Evolutionary conservation across 2,888 invertebrate genomes (phyloP).

Genomic region (Chymomyza amoena): DNA sequence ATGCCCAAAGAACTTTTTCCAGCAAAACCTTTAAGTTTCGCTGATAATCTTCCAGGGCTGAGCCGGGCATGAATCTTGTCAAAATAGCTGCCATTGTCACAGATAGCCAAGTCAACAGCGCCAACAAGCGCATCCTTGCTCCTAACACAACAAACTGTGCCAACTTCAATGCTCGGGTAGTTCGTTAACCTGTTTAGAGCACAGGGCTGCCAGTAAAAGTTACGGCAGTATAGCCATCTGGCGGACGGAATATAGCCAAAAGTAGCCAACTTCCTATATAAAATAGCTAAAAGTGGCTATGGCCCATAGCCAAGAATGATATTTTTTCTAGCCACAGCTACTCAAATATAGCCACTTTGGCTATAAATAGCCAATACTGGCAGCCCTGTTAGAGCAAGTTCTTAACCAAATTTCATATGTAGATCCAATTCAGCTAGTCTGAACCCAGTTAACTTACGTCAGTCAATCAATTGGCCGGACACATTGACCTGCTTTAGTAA

Average conservation of each 20-base stretch:
- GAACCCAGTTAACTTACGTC: slow-evolving; percentile 34
- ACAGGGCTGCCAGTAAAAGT: no score
- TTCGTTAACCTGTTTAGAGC: slow-evolving; percentile 39
- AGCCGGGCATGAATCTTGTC: background rate
- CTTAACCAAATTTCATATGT: slow-evolving; percentile 52
- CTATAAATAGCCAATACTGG: no score
- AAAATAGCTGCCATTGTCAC: slow-evolving; percentile 9
- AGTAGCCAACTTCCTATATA: no score
- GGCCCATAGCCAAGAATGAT: no score
- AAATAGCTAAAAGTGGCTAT: no score
- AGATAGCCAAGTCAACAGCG: background rate
- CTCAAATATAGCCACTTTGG: no score
- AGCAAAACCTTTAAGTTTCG: slow-evolving; percentile 50
- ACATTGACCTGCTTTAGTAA: slow-evolving; percentile 45
- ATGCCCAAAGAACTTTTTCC: slow-evolving; percentile 45
- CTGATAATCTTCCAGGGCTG: slow-evolving; percentile 42
- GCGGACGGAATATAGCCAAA: no score
- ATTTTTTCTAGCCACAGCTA: no score
- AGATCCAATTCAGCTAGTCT: slow-evolving; percentile 64
- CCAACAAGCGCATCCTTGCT: slow-evolving; percentile 33
- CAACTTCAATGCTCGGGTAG: background rate
- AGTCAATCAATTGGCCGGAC: slow-evolving; percentile 11
- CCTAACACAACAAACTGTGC: slow-evolving; percentile 23
- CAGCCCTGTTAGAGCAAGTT: no score
- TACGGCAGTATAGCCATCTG: no score